Evolutionary conservation across 2,888 invertebrate species (phyloP).

Genomic region (Camptogramma bilineatum): DNA sequence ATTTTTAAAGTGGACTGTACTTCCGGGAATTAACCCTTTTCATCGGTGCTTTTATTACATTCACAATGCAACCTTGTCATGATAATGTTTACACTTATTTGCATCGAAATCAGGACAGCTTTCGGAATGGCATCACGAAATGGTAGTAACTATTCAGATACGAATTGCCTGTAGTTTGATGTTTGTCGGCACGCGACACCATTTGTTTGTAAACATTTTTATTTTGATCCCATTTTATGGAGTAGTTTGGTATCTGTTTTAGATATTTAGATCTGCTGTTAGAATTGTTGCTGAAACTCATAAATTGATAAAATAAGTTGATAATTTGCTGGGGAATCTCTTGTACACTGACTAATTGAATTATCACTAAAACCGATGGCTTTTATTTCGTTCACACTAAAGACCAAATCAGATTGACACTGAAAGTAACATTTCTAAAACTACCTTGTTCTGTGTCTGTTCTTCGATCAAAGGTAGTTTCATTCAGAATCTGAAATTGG

Average conservation of each 20-base stretch:
- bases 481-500: no score
- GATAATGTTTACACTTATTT: conserved; percentile 22
- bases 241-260: conserved; percentile 16
- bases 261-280: conserved; percentile 8
- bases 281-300: background rate
- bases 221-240: conserved; percentile 26
- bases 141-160: conserved; percentile 25
- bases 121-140: conserved; percentile 13
- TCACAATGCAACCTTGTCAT: conserved; percentile 19
- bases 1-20: background rate
- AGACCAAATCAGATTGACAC: no score
- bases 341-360: no score
- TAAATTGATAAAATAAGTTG: background rate
- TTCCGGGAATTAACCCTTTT: conserved; percentile 6
- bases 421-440: no score
- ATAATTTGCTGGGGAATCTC: background rate
- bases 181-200: conserved; percentile 34
- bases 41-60: conserved; percentile 11
- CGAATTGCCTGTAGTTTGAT: conserved; percentile 26
- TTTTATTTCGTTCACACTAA: no score
- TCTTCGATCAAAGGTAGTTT: no score
- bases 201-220: conserved; percentile 43
- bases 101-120: conserved; percentile 12
- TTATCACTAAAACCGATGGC: no score
- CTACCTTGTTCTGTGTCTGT: no score